These are phyloP conservation scores for Gila robusta DNA, from an alignment of 2,797 vertebrate species.

Conservation along the genomic window DNA sequence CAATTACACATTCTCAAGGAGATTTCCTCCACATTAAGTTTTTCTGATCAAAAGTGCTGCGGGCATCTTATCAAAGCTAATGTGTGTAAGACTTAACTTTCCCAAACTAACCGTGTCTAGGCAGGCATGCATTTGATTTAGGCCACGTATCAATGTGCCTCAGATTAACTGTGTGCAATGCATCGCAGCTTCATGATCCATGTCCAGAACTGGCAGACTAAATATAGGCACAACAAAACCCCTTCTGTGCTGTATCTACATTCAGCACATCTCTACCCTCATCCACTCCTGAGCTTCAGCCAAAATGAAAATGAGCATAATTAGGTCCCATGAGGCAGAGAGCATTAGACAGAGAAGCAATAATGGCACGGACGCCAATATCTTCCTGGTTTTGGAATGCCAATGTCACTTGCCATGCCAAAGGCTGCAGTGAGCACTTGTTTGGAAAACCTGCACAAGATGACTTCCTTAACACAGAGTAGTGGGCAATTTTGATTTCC, in stretches of 20 bases:
- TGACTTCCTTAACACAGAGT: conserved; percentile 35
- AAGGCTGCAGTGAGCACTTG: conserved; percentile 34
- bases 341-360: conserved; percentile 63
- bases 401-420: conserved; percentile 43
- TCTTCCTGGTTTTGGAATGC: conserved; percentile 25
- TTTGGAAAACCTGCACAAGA: conserved; percentile 42
- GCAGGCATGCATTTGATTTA: conserved; percentile 2
- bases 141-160: conserved; percentile 27
- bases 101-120: conserved; percentile 22
- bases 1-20: conserved; percentile 33
- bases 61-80: conserved; percentile 35
- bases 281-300: conserved; percentile 64
- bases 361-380: conserved; percentile 19
- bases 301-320: conserved; percentile 79
- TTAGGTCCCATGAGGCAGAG: conserved; percentile 75
- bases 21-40: conserved; percentile 43
- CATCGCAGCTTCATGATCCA: conserved; percentile 23
- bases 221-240: conserved; percentile 66
- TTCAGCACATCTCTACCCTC: conserved; percentile 73
- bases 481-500: conserved; percentile 5
- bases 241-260: conserved; percentile 75
- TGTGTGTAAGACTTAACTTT: conserved; percentile 46
- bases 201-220: conserved; percentile 73
- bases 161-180: conserved; percentile 44
- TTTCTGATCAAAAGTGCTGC: conserved; percentile 38